Base-by-base conservation (phyloP, 2,113 vertebrate genomes). In the Aplodontia rufa region DNA sequence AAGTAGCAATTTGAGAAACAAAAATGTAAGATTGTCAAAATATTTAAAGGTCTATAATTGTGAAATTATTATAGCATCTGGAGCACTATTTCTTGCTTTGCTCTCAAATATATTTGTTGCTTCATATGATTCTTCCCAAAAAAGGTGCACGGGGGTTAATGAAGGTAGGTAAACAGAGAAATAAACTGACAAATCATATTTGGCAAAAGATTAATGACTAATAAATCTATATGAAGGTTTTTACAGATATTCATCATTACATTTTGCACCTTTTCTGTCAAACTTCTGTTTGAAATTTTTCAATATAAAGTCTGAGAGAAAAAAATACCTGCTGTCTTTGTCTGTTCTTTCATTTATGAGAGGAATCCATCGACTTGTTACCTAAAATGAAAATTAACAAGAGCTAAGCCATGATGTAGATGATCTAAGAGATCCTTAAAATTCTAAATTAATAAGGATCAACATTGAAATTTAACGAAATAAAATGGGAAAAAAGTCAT, bases 361-460 rank as follows among this genome's bases (percentile, higher is more conserved):
- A 92, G 99, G 99, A 98, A 99, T 99, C 99, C 99, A 99, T 94
- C 99, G 99, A 98, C 99, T 99, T 4, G 99, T 99, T 98, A 99
- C 99, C 99, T 99, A 96, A 69, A 98, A 96, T 2, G 62, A 95
- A 97, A 95, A 90, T 95, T 91, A 83, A 55, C 17, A 96, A 78
- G n/a, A 95, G 17, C 45, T 80, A 92, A 97, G 22, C 14, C 45
- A 83, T 24, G 40, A 94, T 69, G 13, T 40, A 6, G 55, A 91
- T 22, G 19, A 51, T 80, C 68, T 87, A 28, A 96, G 93, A 42
- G 30, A 86, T 68, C 10, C 28, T 32, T 90, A 91, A 90, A 87
- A 91, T 74, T 87, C 92, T 82, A 84, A 82, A 83, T 1, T 62
- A 55, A 90, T 62, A 55, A 90, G 64, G 30, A 85, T 88, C 90